phyloP scores from a whole-genome alignment of 1,140 invertebrate genomes.

The Alviniconcha marisindica region DNA sequence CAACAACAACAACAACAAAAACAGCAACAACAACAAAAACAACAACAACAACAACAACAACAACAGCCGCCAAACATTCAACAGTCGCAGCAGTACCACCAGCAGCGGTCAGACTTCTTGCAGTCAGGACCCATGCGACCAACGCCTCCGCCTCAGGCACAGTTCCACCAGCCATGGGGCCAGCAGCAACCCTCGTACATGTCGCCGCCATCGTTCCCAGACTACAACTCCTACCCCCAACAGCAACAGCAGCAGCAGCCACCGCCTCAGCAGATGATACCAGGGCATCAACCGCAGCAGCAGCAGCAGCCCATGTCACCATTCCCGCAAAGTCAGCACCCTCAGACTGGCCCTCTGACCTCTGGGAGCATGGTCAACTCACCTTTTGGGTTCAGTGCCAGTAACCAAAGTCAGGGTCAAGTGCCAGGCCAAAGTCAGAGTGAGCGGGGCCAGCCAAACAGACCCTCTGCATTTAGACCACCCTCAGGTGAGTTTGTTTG shows the following conservation, averaged over 20 bases:
- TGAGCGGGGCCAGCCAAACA: neutral
- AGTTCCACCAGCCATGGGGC: constrained; percentile 34
- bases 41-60: neutral
- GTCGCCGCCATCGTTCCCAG: constrained; percentile 9
- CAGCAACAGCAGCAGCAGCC: neutral
- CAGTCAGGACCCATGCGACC: neutral
- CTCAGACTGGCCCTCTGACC: neutral
- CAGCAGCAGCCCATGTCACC: constrained; percentile 32
- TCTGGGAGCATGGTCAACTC: neutral
- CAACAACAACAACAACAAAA: constrained; percentile 16
- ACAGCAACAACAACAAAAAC: neutral
- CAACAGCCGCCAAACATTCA: neutral
- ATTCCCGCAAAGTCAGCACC: neutral
- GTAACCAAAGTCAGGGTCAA: constrained; percentile 18
- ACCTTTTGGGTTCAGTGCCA: neutral
- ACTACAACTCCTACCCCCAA: constrained; percentile 18
- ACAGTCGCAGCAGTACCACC: constrained; percentile 4
- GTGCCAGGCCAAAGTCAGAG: constrained; percentile 18
- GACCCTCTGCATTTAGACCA: constrained; percentile 34
- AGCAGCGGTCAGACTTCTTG: constrained; percentile 1
- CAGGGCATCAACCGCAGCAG: constrained; percentile 13
- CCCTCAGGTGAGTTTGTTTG: constrained; percentile 17
- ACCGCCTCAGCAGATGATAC: neutral
- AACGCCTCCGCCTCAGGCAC: neutral
- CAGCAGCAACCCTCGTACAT: constrained; percentile 25